Evolutionary conservation across 2,113 vertebrate genomes (phyloP).

Genomic region (Ctenodactylus gundi): DNA sequence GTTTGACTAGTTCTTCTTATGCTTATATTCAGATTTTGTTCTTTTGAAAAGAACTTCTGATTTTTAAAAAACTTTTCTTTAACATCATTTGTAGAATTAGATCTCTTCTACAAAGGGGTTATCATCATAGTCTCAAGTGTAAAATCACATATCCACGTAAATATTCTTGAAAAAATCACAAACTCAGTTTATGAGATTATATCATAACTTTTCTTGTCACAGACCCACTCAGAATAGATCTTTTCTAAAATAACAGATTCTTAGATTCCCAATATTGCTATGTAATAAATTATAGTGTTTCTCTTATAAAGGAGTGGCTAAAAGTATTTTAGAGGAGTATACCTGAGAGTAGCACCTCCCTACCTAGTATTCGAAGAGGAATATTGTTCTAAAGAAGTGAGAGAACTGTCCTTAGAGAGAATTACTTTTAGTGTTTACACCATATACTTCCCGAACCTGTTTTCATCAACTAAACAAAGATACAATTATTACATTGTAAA

Average conservation of each 20-base stretch:
- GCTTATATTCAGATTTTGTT: conserved; percentile 20
- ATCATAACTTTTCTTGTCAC: no score
- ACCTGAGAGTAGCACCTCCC: background rate
- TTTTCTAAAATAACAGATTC: background rate
- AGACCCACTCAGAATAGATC: background rate
- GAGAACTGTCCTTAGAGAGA: background rate
- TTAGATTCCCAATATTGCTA: background rate
- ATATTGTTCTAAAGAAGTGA: background rate
- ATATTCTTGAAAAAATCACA: background rate
- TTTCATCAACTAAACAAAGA: background rate
- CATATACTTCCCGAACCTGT: background rate
- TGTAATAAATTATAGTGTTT: conserved; percentile 31
- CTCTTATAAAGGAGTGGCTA: background rate
- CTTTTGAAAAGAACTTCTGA: background rate
- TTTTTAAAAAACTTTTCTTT: background rate
- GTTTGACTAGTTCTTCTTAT: background rate
- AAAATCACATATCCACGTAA: conserved; percentile 23
- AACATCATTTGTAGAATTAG: background rate
- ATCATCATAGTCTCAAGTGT: background rate
- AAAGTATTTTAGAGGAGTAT: background rate
- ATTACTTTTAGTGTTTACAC: conserved; percentile 1
- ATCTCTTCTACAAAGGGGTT: background rate
- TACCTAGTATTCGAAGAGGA: background rate
- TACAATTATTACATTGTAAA: background rate
- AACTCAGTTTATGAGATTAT: background rate